Base-by-base conservation (phyloP, 2,888 invertebrate genomes). In the Microctonus hyperodae region DNA sequence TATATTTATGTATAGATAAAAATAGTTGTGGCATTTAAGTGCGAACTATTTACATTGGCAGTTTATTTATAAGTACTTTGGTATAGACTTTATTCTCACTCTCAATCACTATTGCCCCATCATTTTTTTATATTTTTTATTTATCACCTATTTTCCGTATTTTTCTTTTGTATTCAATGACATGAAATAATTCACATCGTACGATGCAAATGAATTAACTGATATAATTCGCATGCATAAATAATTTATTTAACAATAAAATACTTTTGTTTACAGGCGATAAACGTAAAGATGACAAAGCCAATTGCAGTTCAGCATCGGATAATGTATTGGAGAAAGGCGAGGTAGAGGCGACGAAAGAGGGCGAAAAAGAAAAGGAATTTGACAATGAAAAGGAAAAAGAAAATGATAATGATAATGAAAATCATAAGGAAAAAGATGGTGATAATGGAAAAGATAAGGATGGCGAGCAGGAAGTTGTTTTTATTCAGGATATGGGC, bases 401-500 rank as follows among this genome's bases (percentile, higher is more conserved):
- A 1, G 56, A 66, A 31, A 69, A 70, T n/a, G 63, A 69, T 16
- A 61, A 66, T 13, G 70, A 69, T 22, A 68, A 70, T 67, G 70
- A 72, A 22, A 61, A 55, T 13, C 74, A 75, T 35, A 71, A 67
- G 10, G 74, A 78, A 23, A 77, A 78, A 48, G 76, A 80, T 58
- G 76, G 77, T 60, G 80, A 79, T 13, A 75, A 75, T 44, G 79
- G 79, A 60, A 81, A 83, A 70, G 79, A 79, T 16, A 80, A 79
- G 65, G 89, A 89, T 70, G 81, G 79, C 28, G 91, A 92, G 74
- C 90, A 92, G 68, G 92, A 93, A 85, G 92, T 95, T 63, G 93
- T 95, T 70, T 93, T 94, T 75, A 91, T 96, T 77, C 96, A 96
- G 82, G 96, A 97, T 80, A 88, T 93, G 86, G 95, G 96, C 58